Percentiles rank a stretch among this genome's conserved stretches.
Evolutionary conservation across 1,140 invertebrate genomes (phyloP).

Genomic region (Adoxophyes honmai): DNA sequence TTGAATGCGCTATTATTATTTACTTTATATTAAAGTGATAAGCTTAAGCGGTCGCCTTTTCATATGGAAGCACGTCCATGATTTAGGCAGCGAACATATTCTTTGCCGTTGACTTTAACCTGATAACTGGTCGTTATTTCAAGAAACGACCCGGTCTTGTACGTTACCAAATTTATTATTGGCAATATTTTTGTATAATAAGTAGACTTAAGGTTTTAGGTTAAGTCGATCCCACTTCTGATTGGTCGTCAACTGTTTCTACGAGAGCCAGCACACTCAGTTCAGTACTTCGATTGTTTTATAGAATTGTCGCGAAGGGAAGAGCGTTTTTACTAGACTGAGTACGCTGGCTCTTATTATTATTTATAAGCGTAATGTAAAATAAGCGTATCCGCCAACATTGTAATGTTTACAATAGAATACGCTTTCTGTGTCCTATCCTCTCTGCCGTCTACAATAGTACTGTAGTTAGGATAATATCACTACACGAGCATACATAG

Average conservation of each 20-base stretch:
- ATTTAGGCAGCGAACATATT: constrained; percentile 55
- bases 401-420: constrained; percentile 2
- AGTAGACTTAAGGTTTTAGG: constrained; percentile 31
- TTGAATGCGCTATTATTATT: constrained; percentile 22
- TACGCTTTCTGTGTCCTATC: constrained; percentile 9
- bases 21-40: constrained; percentile 69
- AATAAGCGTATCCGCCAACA: not conserved
- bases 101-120: constrained; percentile 32
- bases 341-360: too few relatives aligned
- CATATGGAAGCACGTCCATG: constrained; percentile 59
- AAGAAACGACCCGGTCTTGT: not conserved
- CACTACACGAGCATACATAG: not conserved
- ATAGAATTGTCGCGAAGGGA: too few relatives aligned
- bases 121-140: not conserved
- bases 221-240: constrained; percentile 26
- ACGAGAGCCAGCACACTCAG: too few relatives aligned
- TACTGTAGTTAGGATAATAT: constrained; percentile 5
- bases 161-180: constrained; percentile 52
- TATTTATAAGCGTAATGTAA: not conserved
- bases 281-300: too few relatives aligned
- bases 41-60: constrained; percentile 56
- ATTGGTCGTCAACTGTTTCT: not conserved
- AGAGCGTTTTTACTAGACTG: too few relatives aligned
- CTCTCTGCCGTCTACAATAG: constrained; percentile 11
- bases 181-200: constrained; percentile 49